Evolutionary conservation across 92 coral and sea anemone species (phyloP), one percentile per base, ranked within the genome.

Genomic region (Bergia puertoricense): DNA sequence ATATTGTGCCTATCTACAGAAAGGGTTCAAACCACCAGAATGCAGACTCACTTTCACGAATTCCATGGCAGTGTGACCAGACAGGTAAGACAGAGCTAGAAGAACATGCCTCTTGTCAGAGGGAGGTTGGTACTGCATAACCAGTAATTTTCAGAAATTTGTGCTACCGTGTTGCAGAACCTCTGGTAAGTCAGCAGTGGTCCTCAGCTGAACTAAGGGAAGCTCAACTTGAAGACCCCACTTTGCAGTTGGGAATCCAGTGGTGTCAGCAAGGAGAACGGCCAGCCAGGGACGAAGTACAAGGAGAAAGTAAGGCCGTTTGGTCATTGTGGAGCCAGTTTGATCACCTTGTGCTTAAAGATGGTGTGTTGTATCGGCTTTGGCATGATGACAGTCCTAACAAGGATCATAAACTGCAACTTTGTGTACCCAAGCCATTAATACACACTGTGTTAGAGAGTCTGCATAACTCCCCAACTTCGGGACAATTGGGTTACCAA

Each of bases 261-360:
- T 82, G 86, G 45, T 87, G 46, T 77, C 48, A 65, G 46, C 74
- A 66, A 65, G 90, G 79, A 8, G 46, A 23, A 79, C 85, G 74
- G 30, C 90, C 51, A 48, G 4, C 54, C 4, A 48, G 8, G 54
- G 54, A 76, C 3, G 73, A 74, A n/a, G 42, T 86, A n/a, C 81
- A 79, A 9, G 89, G 73, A 5, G 62, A 22, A 13, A 80, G 89
- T 3, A 68, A 79, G 20, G 42, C 89, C 2, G 78, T 74, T 67
- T 79, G 77, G 46, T 51, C 57, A 5, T 51, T 86, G 16, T 86
- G 89, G 89, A 86, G 82, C 74, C 77, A 74, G 37, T 86, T 86
- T 42, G 79, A 74, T 2, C 37, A 72, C 36, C 43, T 86, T 1
- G 30, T 69, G 13, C 82, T 86, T 4, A 74, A 37, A 16, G 51